phyloP scores from a whole-genome alignment of 2,888 invertebrate species.

The Drosophila sordidula region DNA sequence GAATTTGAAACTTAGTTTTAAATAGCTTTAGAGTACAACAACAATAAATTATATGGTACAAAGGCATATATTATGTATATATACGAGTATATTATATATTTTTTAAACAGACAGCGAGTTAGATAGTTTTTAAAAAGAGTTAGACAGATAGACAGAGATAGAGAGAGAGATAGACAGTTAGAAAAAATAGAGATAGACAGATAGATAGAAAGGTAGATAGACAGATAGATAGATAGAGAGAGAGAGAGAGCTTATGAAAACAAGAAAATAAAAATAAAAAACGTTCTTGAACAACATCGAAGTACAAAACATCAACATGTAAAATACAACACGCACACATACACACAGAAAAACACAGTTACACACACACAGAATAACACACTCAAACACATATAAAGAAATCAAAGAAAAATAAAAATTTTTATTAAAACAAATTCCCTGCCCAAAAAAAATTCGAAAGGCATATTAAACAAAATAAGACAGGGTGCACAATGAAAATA shows the following conservation, averaged over 20 bases:
- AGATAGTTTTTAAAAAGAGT: conserved; percentile 53
- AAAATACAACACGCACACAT: conserved; percentile 39
- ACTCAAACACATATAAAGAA: background rate
- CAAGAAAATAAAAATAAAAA: conserved; percentile 36
- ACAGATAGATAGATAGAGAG: conserved; percentile 20
- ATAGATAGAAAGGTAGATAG: conserved; percentile 35
- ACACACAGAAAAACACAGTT: conserved; percentile 6
- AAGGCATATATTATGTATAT: conserved; percentile 77
- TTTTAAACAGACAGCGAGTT: conserved; percentile 61
- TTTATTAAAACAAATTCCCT: conserved; percentile 9
- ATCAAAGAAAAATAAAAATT: background rate
- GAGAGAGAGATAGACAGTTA: conserved; percentile 35
- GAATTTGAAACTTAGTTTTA: conserved; percentile 34
- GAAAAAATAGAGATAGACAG: conserved; percentile 36
- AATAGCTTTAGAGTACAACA: conserved; percentile 67
- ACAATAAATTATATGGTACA: conserved; percentile 71
- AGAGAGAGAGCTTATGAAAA: conserved; percentile 25
- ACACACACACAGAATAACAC: conserved; percentile 6
- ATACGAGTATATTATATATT: conserved; percentile 65
- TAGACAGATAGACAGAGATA: conserved; percentile 58
- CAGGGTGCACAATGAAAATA: conserved; percentile 2
- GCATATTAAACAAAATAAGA: background rate
- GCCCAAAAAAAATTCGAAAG: background rate
- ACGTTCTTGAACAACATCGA: conserved; percentile 57
- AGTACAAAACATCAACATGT: conserved; percentile 53